These are phyloP conservation scores for Cryptus viduatorius DNA, from an alignment of 2,888 invertebrate species.

Conservation along the genomic window DNA sequence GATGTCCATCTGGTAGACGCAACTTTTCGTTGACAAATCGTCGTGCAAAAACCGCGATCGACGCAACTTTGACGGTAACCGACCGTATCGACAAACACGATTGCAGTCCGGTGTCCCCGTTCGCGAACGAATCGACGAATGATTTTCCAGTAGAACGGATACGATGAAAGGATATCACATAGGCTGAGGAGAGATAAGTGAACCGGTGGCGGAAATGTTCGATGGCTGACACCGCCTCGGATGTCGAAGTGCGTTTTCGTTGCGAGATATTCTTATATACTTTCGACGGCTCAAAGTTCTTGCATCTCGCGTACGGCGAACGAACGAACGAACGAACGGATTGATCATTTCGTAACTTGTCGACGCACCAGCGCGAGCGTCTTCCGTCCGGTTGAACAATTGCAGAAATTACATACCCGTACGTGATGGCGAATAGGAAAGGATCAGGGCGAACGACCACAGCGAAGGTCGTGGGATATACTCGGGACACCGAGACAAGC, in stretches of 20 bases:
- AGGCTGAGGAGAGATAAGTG: constrained; percentile 30
- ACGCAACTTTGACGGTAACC: constrained; percentile 46
- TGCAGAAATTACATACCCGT: constrained; percentile 37
- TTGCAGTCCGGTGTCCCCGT: constrained; percentile 43
- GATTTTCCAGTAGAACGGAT: constrained; percentile 63
- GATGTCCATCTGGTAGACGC: constrained; percentile 4
- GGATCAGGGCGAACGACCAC: constrained; percentile 43
- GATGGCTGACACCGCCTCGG: constrained; percentile 43
- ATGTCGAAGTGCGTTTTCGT: constrained; percentile 44
- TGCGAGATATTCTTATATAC: constrained; percentile 31
- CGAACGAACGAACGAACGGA: constrained; percentile 17
- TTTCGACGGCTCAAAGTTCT: constrained; percentile 11
- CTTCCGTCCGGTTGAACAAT: constrained; percentile 38
- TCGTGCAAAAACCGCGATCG: constrained; percentile 50
- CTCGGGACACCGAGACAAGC: constrained; percentile 31
- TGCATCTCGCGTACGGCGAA: constrained; percentile 28
- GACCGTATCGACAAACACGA: constrained; percentile 29
- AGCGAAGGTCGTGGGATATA: constrained; percentile 47
- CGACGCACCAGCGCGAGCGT: constrained; percentile 47
- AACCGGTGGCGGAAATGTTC: constrained; percentile 52
- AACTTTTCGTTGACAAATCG: constrained; percentile 35
- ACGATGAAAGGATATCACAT: constrained; percentile 55
- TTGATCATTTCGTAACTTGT: constrained; percentile 40
- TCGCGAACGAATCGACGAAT: constrained; percentile 42
- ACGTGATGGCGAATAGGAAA: constrained; percentile 27